These are phyloP conservation scores for Actinopyga echinites DNA, from an alignment of 53 echinoderm and acorn worm genomes.

Conservation along the genomic window DNA sequence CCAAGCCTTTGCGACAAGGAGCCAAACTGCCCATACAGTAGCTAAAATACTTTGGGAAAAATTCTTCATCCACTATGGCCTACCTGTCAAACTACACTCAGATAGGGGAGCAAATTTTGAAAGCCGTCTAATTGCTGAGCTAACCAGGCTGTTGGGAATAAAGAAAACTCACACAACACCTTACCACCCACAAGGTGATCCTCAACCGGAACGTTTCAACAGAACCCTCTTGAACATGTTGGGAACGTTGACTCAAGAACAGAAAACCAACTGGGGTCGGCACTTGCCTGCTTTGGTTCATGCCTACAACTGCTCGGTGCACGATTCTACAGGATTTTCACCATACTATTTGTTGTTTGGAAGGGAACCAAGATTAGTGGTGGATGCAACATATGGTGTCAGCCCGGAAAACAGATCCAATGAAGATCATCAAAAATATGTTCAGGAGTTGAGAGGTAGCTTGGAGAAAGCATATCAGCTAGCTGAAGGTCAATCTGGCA, in stretches of 20 bases:
- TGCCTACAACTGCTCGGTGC: slow-evolving; percentile 62
- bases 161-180: slow-evolving; percentile 35
- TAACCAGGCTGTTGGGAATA: slow-evolving; percentile 15
- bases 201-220: slow-evolving; percentile 57
- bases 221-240: slow-evolving; percentile 51
- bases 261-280: slow-evolving; percentile 43
- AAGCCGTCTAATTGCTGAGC: slow-evolving; percentile 20
- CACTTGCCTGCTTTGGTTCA: slow-evolving; percentile 52
- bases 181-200: slow-evolving; percentile 60
- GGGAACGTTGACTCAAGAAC: slow-evolving; percentile 37
- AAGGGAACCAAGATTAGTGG: slow-evolving; percentile 44
- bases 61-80: slow-evolving; percentile 36
- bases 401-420: not conserved
- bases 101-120: slow-evolving; percentile 31
- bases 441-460: slow-evolving; percentile 12
- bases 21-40: slow-evolving; percentile 48
- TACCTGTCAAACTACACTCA: slow-evolving; percentile 23
- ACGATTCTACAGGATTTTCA: slow-evolving; percentile 55
- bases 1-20: slow-evolving; percentile 35
- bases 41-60: slow-evolving; percentile 43
- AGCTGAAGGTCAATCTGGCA: slow-evolving; percentile 11
- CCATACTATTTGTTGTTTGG: slow-evolving; percentile 58
- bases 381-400: slow-evolving; percentile 19
- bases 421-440: slow-evolving; percentile 10
- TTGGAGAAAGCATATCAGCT: slow-evolving; percentile 46